Conservation (phyloP, 2,113 vertebrate species). For the Epinephelus fuscoguttatus region DNA sequence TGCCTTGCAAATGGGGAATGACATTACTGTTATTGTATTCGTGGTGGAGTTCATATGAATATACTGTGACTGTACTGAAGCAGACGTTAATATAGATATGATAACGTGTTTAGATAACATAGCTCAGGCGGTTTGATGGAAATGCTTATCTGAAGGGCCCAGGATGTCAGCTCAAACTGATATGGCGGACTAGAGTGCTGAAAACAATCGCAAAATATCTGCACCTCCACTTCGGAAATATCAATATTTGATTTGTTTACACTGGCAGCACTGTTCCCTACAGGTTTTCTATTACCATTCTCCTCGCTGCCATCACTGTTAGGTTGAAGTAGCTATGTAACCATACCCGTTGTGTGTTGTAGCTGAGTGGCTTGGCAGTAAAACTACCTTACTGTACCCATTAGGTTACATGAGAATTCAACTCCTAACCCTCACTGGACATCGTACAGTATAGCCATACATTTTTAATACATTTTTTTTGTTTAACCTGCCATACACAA, state of each 20-base stretch:
- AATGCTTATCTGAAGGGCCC: neutral
- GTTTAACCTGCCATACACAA: neutral
- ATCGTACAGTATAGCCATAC: neutral
- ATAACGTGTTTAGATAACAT: conserved; percentile 18
- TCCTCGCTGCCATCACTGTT: neutral
- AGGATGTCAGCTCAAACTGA: neutral
- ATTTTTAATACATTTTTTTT: neutral
- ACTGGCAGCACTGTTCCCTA: neutral
- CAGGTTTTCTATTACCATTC: neutral
- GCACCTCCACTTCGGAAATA: neutral
- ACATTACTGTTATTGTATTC: conserved; percentile 44
- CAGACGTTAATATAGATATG: neutral
- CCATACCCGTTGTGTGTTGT: neutral
- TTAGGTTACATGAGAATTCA: neutral
- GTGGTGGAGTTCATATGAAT: conserved; percentile 40
- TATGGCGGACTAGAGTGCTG: neutral
- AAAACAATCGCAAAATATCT: neutral
- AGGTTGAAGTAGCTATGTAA: neutral
- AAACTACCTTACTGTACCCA: neutral
- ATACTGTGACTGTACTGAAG: conserved; percentile 19
- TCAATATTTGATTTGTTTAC: conserved; percentile 5
- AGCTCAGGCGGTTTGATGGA: neutral
- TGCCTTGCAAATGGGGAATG: conserved; percentile 71
- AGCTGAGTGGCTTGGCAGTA: conserved; percentile 6
- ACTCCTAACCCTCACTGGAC: neutral